phyloP scores from a whole-genome alignment of 2,888 invertebrate genomes.

The Apotomis turbidana region DNA sequence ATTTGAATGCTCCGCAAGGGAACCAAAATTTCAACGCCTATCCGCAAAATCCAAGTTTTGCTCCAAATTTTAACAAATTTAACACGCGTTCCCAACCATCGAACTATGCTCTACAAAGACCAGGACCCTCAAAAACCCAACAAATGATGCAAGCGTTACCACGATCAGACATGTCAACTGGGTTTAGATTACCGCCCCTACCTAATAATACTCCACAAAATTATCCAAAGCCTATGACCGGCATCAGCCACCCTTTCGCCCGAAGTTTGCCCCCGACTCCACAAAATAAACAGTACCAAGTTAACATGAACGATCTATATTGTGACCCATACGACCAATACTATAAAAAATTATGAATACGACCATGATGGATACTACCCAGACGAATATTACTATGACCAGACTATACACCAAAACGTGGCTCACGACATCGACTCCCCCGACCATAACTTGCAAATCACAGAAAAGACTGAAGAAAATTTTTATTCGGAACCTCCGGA shows the following conservation, averaged over 20 bases:
- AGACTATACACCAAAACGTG: not conserved
- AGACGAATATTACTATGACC: not conserved
- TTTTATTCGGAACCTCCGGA: not conserved
- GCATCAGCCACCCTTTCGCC: not conserved
- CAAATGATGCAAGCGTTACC: conserved; percentile 1
- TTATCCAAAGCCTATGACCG: not conserved
- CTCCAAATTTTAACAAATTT: not conserved
- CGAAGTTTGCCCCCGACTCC: not conserved
- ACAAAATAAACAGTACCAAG: not conserved
- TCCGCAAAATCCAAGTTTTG: not conserved
- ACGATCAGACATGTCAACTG: not conserved
- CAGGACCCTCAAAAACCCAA: not conserved
- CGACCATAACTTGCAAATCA: not conserved
- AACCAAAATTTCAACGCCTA: not conserved
- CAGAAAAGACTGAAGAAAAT: not conserved
- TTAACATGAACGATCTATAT: conserved; percentile 1
- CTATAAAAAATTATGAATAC: not conserved
- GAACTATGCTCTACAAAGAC: not conserved
- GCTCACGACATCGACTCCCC: not conserved
- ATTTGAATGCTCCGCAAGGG: not conserved
- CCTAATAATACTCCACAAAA: not conserved
- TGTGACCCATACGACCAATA: not conserved
- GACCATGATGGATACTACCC: not conserved
- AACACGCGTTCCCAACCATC: not conserved
- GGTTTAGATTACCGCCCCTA: not conserved